phyloP scores from a whole-genome alignment of 2,113 vertebrate species.

The Ploceus nigricollis region DNA sequence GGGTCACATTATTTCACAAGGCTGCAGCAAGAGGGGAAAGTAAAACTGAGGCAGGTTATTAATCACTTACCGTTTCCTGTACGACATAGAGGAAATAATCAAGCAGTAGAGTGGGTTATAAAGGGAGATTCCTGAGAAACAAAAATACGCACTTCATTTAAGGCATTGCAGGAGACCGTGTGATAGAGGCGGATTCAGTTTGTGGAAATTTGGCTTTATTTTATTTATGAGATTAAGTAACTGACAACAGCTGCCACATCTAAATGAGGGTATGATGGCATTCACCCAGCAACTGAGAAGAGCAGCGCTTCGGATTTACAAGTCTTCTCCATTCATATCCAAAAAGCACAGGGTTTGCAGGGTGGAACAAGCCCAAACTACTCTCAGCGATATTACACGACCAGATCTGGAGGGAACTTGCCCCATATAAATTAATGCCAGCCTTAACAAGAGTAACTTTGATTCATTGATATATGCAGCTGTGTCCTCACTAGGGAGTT shows the following conservation, averaged over 20 bases:
- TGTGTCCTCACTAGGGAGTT: constrained; percentile 31
- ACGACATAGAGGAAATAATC: constrained; percentile 58
- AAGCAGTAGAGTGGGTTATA: constrained; percentile 44
- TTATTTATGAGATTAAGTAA: constrained; percentile 59
- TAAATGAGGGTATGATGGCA: constrained; percentile 49
- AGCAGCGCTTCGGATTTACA: not conserved
- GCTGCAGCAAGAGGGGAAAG: constrained; percentile 67
- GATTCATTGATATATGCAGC: constrained; percentile 18
- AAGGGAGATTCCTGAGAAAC: constrained; percentile 56
- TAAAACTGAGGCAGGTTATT: constrained; percentile 71
- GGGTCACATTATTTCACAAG: constrained; percentile 71
- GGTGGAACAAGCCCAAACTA: not conserved
- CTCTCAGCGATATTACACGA: not conserved
- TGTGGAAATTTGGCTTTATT: constrained; percentile 45
- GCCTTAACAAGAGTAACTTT: constrained; percentile 22
- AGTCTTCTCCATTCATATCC: constrained; percentile 10
- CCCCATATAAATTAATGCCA: constrained; percentile 29
- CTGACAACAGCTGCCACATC: constrained; percentile 56
- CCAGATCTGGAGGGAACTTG: constrained; percentile 9
- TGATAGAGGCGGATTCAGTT: not conserved
- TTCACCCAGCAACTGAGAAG: constrained; percentile 27
- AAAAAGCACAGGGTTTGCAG: not conserved
- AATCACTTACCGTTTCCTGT: constrained; percentile 74
- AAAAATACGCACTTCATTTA: constrained; percentile 55
- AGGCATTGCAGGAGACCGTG: constrained; percentile 15